Evolutionary conservation across 2,888 invertebrate genomes (phyloP).

Genomic region (Heteromyza rotundicornis): DNA sequence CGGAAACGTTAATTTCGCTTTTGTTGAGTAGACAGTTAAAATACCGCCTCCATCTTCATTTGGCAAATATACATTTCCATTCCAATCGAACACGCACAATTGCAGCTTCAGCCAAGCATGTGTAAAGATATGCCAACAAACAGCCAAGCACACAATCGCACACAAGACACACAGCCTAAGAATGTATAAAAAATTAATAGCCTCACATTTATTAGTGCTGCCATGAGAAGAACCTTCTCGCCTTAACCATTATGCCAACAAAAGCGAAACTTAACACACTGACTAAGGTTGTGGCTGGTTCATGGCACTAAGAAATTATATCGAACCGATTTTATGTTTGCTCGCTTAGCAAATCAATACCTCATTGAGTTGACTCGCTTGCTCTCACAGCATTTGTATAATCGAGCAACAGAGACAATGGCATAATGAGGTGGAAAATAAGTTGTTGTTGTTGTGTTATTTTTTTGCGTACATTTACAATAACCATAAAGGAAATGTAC

Average conservation of each 20-base stretch:
- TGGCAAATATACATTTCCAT: not conserved
- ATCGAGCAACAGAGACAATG: constrained; percentile 36
- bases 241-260: not conserved
- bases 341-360: constrained; percentile 18
- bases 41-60: no score
- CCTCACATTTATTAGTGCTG: not conserved
- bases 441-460: constrained; percentile 36
- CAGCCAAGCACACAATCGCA: constrained; percentile 10
- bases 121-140: constrained; percentile 5
- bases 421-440: constrained; percentile 50
- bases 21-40: no score
- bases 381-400: constrained; percentile 3
- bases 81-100: constrained; percentile 3
- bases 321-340: not conserved
- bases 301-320: not conserved
- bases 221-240: not conserved
- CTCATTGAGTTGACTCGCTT: constrained; percentile 6
- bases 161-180: not conserved
- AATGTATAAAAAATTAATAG: not conserved
- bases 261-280: constrained; percentile 13
- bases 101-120: constrained; percentile 1
- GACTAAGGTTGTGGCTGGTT: not conserved
- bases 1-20: no score
- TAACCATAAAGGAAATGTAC: no score
- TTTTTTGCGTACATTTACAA: no score